Base-by-base conservation (phyloP, 2,888 invertebrate species). In the Meghimatium bilineatum region DNA sequence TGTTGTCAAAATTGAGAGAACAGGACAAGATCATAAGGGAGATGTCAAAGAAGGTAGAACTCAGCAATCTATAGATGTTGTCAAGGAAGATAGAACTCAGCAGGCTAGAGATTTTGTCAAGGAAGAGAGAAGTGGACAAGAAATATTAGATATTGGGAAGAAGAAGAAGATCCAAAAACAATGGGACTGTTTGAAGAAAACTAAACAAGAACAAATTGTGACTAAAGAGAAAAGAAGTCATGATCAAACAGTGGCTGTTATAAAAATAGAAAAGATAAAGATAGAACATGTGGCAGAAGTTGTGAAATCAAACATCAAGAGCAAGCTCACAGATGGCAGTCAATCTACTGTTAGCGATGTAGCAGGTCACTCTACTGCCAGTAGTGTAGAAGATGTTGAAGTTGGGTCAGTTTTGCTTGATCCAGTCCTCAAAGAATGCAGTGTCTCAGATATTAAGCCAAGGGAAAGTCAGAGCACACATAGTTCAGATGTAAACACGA, bases 31-130 rank as follows among this genome's bases (percentile, higher is more conserved):
- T n/a, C n/a, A n/a, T n/a, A n/a, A n/a, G n/a, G n/a, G n/a, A n/a
- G n/a, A 84, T 56, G 60, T 80, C 36, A 38, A 86, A 85, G 67
- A 76, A 85, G 29, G 85, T 75, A 80, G 72, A 75, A n/a, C 80
- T 80, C 20, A 72, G 69, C 8, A 76, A 78, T 5, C 44, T 8
- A 44, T 44, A 12, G 3, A 23, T 56, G 2, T 56, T 56, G 17
- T 56, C 20, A 56, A 56, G 56, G 56, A 23, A 56, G 56, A 56
- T 3, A 56, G 56, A 2, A 56, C 56, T n/a, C n/a, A n/a, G n/a
- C n/a, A n/a, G n/a, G n/a, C n/a, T 8, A 6, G 17, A 71, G 69
- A 44, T 44, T 8, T 71, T 38, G n/a, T 36, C 69, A 34, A 56
- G 36, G 71, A 80, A 32, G 69, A n/a, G 23, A 29, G 36, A 26